Evolutionary conservation across 2,797 vertebrate genomes (phyloP).

Genomic region (Protonibea diacanthus): DNA sequence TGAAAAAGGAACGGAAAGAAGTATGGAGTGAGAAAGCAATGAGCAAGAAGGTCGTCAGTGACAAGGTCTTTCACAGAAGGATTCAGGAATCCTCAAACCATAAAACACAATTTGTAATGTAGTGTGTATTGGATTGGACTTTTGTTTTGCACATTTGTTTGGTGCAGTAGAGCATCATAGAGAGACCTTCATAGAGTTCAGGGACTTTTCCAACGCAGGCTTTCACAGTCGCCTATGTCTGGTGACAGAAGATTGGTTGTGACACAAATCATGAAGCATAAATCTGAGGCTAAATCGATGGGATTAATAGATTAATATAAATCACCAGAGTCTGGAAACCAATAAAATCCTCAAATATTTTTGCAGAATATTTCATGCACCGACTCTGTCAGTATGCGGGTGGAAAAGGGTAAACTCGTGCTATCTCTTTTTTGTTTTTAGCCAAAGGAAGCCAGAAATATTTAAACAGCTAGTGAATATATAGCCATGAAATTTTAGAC

Average conservation of each 20-base stretch:
- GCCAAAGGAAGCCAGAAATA: neutral
- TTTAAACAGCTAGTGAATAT: no score
- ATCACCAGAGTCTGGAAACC: neutral
- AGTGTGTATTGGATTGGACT: constrained; percentile 1
- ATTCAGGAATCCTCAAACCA: constrained; percentile 20
- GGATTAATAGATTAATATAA: neutral
- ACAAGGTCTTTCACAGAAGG: constrained; percentile 20
- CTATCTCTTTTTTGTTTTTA: no score
- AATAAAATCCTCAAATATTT: neutral
- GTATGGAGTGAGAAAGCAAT: constrained; percentile 22
- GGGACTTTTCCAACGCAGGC: constrained; percentile 31
- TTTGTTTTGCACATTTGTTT: constrained; percentile 65
- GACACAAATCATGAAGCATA: constrained; percentile 7
- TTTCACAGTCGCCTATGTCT: constrained; percentile 22
- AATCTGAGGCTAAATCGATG: neutral
- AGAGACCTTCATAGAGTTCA: constrained; percentile 36
- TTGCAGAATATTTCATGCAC: neutral
- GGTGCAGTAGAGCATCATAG: constrained; percentile 52
- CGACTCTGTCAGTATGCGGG: neutral
- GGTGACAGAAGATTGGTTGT: constrained; percentile 15
- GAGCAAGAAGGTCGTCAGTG: constrained; percentile 16
- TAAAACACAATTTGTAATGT: constrained; percentile 24
- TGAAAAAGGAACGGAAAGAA: constrained; percentile 40
- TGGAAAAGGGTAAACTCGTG: neutral
- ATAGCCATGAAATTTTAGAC: neutral